Percentiles rank a stretch among this genome's conserved stretches.
phyloP scores from a whole-genome alignment of 1,140 invertebrate genomes.

The Hyphantria cunea region DNA sequence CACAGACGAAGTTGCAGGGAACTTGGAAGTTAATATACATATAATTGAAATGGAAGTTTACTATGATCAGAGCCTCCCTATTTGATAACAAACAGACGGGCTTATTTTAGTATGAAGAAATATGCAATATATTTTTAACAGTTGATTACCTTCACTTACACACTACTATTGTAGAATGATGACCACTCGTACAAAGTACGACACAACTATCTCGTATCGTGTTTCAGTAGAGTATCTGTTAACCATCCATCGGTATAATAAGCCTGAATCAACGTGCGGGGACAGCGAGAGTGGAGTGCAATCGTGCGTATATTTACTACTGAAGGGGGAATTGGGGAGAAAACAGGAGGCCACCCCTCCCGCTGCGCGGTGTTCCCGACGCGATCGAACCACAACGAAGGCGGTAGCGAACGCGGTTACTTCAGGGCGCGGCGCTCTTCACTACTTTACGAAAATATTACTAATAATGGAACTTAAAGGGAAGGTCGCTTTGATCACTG shows the following conservation, averaged over 20 bases:
- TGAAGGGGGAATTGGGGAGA: constrained; percentile 60
- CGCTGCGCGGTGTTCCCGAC: constrained; percentile 48
- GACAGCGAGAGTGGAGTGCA: constrained; percentile 54
- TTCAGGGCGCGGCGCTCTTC: constrained; percentile 54
- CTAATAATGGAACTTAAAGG: constrained; percentile 84
- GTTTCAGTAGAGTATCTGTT: neutral
- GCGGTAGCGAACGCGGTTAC: constrained; percentile 52
- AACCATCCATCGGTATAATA: constrained; percentile 14
- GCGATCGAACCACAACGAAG: constrained; percentile 67
- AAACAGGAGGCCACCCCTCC: constrained; percentile 47
- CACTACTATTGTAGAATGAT: too few relatives aligned
- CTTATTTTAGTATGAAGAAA: too few relatives aligned
- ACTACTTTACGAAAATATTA: constrained; percentile 45
- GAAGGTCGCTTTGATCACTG: constrained; percentile 88
- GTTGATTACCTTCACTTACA: too few relatives aligned
- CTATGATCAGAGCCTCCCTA: too few relatives aligned
- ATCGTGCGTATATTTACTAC: constrained; percentile 76
- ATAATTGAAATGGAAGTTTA: too few relatives aligned
- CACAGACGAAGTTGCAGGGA: too few relatives aligned
- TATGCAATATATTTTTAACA: too few relatives aligned
- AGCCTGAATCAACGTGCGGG: constrained; percentile 28
- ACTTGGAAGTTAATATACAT: too few relatives aligned
- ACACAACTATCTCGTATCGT: too few relatives aligned
- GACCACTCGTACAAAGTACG: too few relatives aligned
- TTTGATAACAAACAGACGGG: too few relatives aligned